These are phyloP conservation scores for Ramphastos sulfuratus DNA, from an alignment of 2,113 vertebrate genomes.

Conservation along the genomic window DNA sequence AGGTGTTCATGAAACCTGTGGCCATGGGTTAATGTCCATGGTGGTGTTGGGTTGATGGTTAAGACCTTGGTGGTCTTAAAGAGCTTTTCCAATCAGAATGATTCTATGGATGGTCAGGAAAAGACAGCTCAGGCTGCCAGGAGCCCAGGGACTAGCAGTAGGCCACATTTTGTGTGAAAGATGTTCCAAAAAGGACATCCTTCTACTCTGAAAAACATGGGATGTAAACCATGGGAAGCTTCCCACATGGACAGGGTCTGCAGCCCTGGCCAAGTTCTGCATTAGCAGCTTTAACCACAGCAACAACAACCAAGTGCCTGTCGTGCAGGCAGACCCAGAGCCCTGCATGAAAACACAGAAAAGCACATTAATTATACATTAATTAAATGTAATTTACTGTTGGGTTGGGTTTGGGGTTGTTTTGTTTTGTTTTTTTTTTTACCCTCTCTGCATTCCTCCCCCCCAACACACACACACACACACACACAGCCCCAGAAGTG, in stretches of 20 bases:
- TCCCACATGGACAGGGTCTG: too few relatives aligned
- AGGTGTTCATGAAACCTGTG: too few relatives aligned
- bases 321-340: not conserved
- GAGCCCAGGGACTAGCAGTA: not conserved
- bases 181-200: not conserved
- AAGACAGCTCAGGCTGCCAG: not conserved
- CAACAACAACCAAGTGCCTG: not conserved
- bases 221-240: not conserved
- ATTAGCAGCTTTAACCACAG: rapidly evolving
- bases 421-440: not conserved
- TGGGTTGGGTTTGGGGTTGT: not conserved
- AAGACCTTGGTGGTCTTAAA: too few relatives aligned
- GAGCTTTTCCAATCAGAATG: too few relatives aligned
- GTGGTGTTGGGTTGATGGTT: too few relatives aligned
- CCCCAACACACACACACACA: too few relatives aligned
- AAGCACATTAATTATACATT: not conserved
- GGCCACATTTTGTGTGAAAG: not conserved
- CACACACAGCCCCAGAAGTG: too few relatives aligned
- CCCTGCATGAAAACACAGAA: not conserved
- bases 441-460: not conserved
- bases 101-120: too few relatives aligned
- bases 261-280: not conserved
- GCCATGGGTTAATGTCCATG: too few relatives aligned
- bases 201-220: not conserved
- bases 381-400: not conserved